A percentile compares a stretch with the other conserved stretches of the same genome.
Evolutionary conservation across 2,797 vertebrate species (phyloP).

Genomic region (Columba guinea): DNA sequence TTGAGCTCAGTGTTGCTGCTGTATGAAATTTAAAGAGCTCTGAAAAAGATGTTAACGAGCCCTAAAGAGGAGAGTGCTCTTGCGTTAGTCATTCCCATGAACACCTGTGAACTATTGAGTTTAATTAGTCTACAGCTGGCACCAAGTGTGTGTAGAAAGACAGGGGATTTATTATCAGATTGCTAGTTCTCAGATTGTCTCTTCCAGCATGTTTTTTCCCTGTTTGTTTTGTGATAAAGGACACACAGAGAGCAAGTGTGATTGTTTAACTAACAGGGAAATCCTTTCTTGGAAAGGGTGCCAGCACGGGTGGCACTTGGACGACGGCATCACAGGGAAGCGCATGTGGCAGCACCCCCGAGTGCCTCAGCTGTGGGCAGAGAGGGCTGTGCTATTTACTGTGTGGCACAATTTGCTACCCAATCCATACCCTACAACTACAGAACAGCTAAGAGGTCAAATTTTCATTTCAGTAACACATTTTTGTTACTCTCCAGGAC

Average conservation of each 20-base stretch:
- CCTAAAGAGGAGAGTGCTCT: conserved; percentile 51
- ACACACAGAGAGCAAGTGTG: not conserved
- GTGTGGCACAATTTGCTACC: not conserved
- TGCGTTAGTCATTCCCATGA: conserved; percentile 22
- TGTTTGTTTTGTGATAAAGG: conserved; percentile 60
- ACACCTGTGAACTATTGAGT: conserved; percentile 56
- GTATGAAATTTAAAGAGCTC: conserved; percentile 64
- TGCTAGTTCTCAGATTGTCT: conserved; percentile 10
- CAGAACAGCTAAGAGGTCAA: not conserved
- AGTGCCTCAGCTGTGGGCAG: fast-evolving
- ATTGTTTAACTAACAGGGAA: conserved; percentile 40
- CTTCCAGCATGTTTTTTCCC: not conserved
- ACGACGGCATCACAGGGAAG: not conserved
- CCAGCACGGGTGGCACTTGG: not conserved
- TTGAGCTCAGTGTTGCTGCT: conserved; percentile 23
- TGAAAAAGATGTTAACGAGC: conserved; percentile 66
- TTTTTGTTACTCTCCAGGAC: not conserved
- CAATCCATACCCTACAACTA: not conserved
- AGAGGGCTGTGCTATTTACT: not conserved
- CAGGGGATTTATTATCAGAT: conserved; percentile 39
- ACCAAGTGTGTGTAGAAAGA: conserved; percentile 14
- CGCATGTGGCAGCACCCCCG: fast-evolving
- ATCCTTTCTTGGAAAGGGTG: not conserved
- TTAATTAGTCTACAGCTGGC: conserved; percentile 63
- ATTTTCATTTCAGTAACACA: fast-evolving